phyloP scores from a whole-genome alignment of 2,888 invertebrate genomes.

The Cataglyphis altisquamis region DNA sequence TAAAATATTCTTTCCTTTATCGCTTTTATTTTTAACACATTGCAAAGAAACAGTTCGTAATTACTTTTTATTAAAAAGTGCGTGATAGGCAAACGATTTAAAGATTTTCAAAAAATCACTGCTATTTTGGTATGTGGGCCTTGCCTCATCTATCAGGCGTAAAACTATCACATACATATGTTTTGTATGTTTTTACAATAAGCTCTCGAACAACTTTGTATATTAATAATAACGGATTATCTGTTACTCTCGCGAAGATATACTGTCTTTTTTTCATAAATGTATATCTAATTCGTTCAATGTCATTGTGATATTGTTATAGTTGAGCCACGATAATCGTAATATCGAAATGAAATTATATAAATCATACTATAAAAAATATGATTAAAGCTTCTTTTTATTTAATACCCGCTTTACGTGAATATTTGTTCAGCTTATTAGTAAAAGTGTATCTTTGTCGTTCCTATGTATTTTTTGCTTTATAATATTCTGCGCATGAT shows the following conservation, averaged over 20 bases:
- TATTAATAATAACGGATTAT: constrained; percentile 29
- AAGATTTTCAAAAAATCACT: constrained; percentile 40
- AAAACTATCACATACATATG: constrained; percentile 66
- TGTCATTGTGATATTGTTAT: constrained; percentile 57
- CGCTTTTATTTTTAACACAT: constrained; percentile 58
- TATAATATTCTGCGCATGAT: constrained; percentile 56
- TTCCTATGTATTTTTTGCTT: constrained; percentile 50
- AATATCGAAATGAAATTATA: constrained; percentile 35
- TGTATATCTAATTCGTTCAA: constrained; percentile 44
- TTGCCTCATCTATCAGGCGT: constrained; percentile 37
- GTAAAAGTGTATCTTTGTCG: constrained; percentile 47
- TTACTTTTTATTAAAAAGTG: constrained; percentile 47
- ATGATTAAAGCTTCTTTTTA: constrained; percentile 46
- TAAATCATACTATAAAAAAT: constrained; percentile 35
- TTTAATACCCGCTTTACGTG: constrained; percentile 53
- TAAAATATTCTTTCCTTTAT: constrained; percentile 56
- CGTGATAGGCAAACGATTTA: constrained; percentile 52
- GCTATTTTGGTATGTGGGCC: constrained; percentile 59
- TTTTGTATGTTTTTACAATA: constrained; percentile 56
- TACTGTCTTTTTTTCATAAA: constrained; percentile 49
- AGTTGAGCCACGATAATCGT: constrained; percentile 62
- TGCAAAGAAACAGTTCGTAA: constrained; percentile 35
- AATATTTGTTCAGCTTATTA: constrained; percentile 55
- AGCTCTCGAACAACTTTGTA: constrained; percentile 43
- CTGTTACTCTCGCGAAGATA: constrained; percentile 35